phyloP scores from a whole-genome alignment of 2,113 vertebrate species.

The Psilopogon haemacephalus region DNA sequence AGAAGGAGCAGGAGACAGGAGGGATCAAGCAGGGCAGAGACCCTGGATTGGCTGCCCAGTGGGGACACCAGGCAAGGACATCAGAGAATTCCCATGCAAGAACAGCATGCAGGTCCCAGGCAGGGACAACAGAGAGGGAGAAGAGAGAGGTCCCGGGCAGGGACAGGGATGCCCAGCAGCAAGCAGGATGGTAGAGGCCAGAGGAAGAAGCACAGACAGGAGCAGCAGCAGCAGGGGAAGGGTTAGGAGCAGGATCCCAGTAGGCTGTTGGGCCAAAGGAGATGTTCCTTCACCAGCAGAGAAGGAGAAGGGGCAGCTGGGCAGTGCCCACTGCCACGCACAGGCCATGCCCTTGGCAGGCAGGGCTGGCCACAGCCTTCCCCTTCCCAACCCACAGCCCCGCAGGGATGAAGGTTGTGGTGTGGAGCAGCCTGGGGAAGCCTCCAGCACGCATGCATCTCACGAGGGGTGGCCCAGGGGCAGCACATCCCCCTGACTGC shows the following conservation, averaged over 20 bases:
- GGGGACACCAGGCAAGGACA: neutral
- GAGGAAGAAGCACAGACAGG: too few relatives aligned
- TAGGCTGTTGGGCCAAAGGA: too few relatives aligned
- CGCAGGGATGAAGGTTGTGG: fast-evolving
- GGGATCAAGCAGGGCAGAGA: neutral
- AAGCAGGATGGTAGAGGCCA: too few relatives aligned
- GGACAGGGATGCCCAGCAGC: too few relatives aligned
- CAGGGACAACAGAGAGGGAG: neutral
- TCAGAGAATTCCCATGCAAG: fast-evolving
- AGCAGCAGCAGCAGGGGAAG: too few relatives aligned
- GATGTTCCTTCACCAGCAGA: too few relatives aligned
- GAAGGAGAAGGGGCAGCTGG: too few relatives aligned
- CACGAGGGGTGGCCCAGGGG: neutral
- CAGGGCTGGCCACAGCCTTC: neutral
- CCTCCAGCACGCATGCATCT: fast-evolving
- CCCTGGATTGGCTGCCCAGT: fast-evolving
- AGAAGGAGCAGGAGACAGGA: neutral
- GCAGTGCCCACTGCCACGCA: too few relatives aligned
- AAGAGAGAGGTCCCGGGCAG: too few relatives aligned
- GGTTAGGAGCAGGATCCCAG: too few relatives aligned
- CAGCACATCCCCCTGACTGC: neutral
- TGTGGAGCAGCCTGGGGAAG: neutral
- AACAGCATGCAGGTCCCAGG: neutral
- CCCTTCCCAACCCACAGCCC: neutral
- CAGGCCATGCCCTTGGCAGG: neutral